phyloP scores from a whole-genome alignment of 2,797 vertebrate species.

The Synanceia verrucosa region DNA sequence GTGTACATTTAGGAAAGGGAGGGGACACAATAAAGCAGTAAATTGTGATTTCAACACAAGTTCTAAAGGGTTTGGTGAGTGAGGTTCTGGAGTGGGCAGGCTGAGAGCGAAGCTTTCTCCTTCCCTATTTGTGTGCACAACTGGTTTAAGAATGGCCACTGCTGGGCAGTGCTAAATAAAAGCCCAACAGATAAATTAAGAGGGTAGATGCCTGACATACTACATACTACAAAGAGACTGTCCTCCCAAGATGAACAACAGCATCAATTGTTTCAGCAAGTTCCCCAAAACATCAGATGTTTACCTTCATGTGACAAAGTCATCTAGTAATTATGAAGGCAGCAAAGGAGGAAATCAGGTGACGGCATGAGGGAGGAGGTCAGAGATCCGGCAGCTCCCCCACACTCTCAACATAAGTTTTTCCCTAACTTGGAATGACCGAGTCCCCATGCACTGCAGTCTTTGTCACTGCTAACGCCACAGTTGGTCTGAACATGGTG shows the following conservation, averaged over 20 bases:
- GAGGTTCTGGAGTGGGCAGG: slow-evolving; percentile 8
- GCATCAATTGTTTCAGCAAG: not conserved
- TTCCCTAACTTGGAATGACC: not conserved
- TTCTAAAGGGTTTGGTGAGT: slow-evolving; percentile 17
- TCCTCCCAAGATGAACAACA: not conserved
- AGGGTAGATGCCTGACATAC: not conserved
- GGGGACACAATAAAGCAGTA: slow-evolving; percentile 2
- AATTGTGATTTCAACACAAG: slow-evolving; percentile 16
- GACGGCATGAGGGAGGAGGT: not conserved
- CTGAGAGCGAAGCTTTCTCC: not conserved
- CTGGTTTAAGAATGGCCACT: slow-evolving; percentile 11
- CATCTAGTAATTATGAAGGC: not conserved
- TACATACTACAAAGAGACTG: not conserved
- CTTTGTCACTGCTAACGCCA: not conserved
- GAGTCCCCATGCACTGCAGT: not conserved
- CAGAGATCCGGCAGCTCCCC: not conserved
- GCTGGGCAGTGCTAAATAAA: slow-evolving; percentile 1
- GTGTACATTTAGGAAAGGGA: slow-evolving; percentile 17
- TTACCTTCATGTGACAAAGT: not conserved
- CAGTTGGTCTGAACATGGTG: not conserved
- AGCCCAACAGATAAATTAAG: not conserved
- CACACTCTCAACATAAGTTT: not conserved
- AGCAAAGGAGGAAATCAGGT: not conserved
- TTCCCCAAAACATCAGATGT: not conserved
- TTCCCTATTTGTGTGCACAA: slow-evolving; percentile 15